Percentiles rank a stretch among this genome's conserved stretches.
Evolutionary conservation across 1,140 invertebrate species (phyloP).

Genomic region (Leptonema lineaticorne): DNA sequence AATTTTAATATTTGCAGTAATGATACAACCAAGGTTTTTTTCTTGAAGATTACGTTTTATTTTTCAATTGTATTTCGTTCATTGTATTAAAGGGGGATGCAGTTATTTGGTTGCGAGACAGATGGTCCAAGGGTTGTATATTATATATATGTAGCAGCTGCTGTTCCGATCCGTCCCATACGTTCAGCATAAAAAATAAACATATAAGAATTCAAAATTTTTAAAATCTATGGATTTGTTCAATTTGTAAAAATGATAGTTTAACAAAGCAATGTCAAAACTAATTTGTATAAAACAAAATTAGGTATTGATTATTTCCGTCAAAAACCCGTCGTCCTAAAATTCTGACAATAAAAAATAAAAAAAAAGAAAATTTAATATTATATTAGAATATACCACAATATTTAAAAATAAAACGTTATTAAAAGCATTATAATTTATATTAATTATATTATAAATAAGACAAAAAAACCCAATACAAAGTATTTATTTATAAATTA

Average conservation of each 20-base stretch:
- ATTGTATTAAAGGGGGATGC: slow-evolving; percentile 7
- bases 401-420: no score
- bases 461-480: no score
- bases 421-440: no score
- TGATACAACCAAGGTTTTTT: no score
- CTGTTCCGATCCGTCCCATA: background rate
- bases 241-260: background rate
- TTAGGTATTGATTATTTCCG: no score
- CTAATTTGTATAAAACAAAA: no score
- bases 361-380: background rate
- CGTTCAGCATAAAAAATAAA: slow-evolving; percentile 1
- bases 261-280: no score
- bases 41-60: background rate
- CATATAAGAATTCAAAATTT: background rate
- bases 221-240: background rate
- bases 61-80: slow-evolving; percentile 6
- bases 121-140: slow-evolving; percentile 7
- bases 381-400: no score
- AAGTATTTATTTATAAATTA: no score
- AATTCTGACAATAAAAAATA: background rate
- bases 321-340: background rate
- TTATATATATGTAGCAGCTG: slow-evolving; percentile 27
- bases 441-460: no score
- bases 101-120: slow-evolving; percentile 17
- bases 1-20: no score